Percentiles rank a stretch among this genome's conserved stretches.
These are phyloP conservation scores for Pyrrhura leucotis DNA, from an alignment of 2,797 vertebrate genomes.

Conservation along the genomic window DNA sequence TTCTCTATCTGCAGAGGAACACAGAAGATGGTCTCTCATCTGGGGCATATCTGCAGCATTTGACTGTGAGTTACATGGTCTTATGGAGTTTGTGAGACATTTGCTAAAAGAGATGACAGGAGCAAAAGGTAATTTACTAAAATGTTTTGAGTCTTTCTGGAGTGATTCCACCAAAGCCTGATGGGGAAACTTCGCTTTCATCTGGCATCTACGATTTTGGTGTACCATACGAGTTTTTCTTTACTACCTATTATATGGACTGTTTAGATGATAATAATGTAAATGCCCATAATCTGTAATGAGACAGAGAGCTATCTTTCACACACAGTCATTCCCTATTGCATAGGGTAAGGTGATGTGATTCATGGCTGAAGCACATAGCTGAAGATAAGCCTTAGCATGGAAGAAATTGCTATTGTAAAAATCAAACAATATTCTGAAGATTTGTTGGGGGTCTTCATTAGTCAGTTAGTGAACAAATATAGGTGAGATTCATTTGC, in stretches of 20 bases:
- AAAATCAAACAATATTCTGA: background rate
- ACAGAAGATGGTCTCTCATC: conserved; percentile 70
- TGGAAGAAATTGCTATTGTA: background rate
- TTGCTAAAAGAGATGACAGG: conserved; percentile 49
- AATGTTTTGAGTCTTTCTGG: conserved; percentile 57
- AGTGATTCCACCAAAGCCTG: conserved; percentile 23
- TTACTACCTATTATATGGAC: background rate
- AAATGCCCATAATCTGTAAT: background rate
- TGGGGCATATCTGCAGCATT: conserved; percentile 47
- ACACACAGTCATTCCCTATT: background rate
- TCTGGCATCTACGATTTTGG: conserved; percentile 21
- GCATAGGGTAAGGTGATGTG: background rate
- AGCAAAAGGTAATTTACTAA: conserved; percentile 65
- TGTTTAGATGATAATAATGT: background rate
- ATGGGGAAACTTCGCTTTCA: conserved; percentile 30
- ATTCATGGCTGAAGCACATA: background rate
- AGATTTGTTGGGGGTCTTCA: background rate
- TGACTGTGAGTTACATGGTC: conserved; percentile 8
- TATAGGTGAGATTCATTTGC: background rate
- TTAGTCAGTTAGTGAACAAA: background rate
- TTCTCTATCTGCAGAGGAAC: conserved; percentile 17
- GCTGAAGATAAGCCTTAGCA: background rate
- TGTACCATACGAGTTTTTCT: background rate
- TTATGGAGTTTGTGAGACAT: conserved; percentile 38
- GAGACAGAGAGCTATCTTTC: background rate